A percentile compares a stretch with the other conserved stretches of the same genome.
phyloP scores from a whole-genome alignment of 2,113 vertebrate genomes.

The Psittacula cyanocephala region DNA sequence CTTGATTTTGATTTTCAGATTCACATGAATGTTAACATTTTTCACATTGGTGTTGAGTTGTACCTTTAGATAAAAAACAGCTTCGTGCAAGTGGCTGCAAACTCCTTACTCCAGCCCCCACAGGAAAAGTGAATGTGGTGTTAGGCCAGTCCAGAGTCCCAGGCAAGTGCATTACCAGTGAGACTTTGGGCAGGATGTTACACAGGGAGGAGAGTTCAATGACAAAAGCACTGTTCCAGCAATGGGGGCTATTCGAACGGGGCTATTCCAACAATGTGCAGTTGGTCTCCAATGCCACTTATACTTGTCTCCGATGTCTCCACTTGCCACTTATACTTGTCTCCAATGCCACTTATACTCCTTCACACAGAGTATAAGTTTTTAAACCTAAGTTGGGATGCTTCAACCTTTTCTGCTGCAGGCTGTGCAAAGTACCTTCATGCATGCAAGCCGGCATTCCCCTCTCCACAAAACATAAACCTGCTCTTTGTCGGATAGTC shows the following conservation, averaged over 20 bases:
- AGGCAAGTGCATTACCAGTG: not conserved
- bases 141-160: not conserved
- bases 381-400: not conserved
- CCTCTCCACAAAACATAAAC: not conserved
- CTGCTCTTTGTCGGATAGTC: not conserved
- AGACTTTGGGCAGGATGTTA: not conserved
- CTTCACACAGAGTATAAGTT: not conserved
- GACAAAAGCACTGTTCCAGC: not conserved
- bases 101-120: accelerated
- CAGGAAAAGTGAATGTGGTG: not conserved
- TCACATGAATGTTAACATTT: not conserved
- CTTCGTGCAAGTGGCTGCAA: accelerated
- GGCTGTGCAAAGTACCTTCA: not conserved
- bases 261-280: not conserved
- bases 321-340: too few species aligned
- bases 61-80: not conserved
- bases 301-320: too few species aligned
- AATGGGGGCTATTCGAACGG: not conserved
- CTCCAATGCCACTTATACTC: not conserved
- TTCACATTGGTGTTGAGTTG: not conserved
- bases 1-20: not conserved
- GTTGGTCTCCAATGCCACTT: not conserved
- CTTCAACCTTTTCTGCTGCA: not conserved
- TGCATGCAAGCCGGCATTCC: not conserved
- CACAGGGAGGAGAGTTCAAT: not conserved